Percentiles rank a stretch among this genome's conserved stretches.
Evolutionary conservation across 2,113 vertebrate species (phyloP).

Genomic region (Mormoops blainvillei): DNA sequence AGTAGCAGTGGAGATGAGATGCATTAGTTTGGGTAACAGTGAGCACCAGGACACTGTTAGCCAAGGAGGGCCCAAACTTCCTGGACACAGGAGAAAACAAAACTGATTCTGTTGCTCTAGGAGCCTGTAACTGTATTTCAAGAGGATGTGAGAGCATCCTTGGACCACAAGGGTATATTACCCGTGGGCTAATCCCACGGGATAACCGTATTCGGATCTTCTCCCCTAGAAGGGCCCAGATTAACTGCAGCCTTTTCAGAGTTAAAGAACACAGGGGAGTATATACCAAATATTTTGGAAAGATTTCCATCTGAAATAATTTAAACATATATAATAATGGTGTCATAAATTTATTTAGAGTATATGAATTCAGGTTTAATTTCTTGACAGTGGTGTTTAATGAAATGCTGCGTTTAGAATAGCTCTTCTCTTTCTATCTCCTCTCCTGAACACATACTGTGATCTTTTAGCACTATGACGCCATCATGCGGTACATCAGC

Average conservation of each 20-base stretch:
- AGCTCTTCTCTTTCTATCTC: background rate
- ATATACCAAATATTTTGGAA: background rate
- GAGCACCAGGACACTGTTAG: background rate
- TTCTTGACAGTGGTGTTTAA: background rate
- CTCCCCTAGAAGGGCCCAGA: background rate
- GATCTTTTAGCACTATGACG: conserved; percentile 92
- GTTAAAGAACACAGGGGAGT: background rate
- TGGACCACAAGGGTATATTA: background rate
- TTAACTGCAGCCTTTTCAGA: background rate
- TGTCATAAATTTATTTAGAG: background rate
- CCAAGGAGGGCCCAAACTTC: background rate
- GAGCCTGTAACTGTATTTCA: background rate
- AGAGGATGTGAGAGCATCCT: background rate
- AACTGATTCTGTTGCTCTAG: background rate
- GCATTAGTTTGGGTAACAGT: background rate
- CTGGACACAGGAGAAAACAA: background rate
- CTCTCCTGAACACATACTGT: background rate
- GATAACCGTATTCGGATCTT: background rate
- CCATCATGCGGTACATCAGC: conserved; percentile 99
- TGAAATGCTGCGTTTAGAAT: background rate
- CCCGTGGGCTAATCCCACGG: background rate
- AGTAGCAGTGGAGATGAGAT: background rate
- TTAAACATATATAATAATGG: background rate
- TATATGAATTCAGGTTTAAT: background rate
- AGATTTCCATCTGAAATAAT: background rate